Base-by-base conservation (phyloP, 2,888 invertebrate genomes). In the Griposia aprilina region DNA sequence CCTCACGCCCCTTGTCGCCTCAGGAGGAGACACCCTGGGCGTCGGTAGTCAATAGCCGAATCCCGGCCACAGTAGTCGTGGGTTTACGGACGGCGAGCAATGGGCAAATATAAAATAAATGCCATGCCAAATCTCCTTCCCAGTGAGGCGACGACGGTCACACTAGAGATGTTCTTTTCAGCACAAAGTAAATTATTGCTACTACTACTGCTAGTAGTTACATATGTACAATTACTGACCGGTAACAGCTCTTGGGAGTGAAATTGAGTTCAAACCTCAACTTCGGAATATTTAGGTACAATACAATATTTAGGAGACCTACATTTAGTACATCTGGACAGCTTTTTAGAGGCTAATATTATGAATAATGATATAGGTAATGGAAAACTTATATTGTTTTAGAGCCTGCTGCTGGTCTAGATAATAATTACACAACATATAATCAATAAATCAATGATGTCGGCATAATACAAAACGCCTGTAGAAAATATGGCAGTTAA, bases 381-480 rank as follows among this genome's bases (percentile, higher is more conserved):
- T 10, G n/a, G 17, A 63, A 63, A 36, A 36, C 15, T 15, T 63
- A 8, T 41, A 4, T 65, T 36, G 45, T 52, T 6, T 11, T 57
- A 7, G 20, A n/a, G 3, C 4, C 36, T 20, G n/a, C 26, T 26
- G 15, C 26, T 59, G 13, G 26, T 20, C n/a, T 20, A 11, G 11
- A 20, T 57, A n/a, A 20, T 57, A n/a, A 7, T 20, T 4, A 30
- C 4, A 63, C 7, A 10, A 66, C 6, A 13, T 2, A 30, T 36
- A 52, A 67, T 36, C 15, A 52, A 52, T 0, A 6, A 11, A 36
- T 63, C 30, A 30, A 36, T 52, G 13, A 72, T 62, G 2, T 8
- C 13, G 13, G 1, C 3, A 36, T 11, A 17, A 73, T 20, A 74
- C 23, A 62, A 74, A 74, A 59, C 80, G 68, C 80, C 80, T 79